These are phyloP conservation scores for Distichodus sexfasciatus DNA, from an alignment of 2,797 vertebrate genomes.

Conservation along the genomic window DNA sequence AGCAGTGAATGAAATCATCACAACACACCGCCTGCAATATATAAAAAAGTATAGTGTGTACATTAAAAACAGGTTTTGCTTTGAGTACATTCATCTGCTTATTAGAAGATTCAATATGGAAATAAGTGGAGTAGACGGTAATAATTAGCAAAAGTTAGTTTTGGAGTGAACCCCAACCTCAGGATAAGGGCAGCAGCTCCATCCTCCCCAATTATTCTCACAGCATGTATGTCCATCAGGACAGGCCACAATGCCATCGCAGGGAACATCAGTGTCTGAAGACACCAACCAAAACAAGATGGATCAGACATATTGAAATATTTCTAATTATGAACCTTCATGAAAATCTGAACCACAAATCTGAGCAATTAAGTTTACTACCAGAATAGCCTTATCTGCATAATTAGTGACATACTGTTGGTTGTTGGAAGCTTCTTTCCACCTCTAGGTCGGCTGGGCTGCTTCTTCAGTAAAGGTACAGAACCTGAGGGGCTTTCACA, in stretches of 20 bases:
- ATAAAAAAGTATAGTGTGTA: background rate
- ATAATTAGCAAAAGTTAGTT: no score
- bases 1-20: constrained; percentile 56
- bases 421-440: background rate
- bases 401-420: background rate
- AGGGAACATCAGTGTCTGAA: constrained; percentile 48
- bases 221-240: constrained; percentile 73
- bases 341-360: background rate
- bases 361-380: no score
- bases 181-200: constrained; percentile 76
- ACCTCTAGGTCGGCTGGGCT: constrained; percentile 6
- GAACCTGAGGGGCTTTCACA: constrained; percentile 43
- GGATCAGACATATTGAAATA: background rate
- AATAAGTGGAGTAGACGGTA: background rate
- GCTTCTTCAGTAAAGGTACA: constrained; percentile 46
- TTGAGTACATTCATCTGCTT: no score
- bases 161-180: no score
- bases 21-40: constrained; percentile 57
- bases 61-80: no score
- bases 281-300: background rate
- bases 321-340: no score
- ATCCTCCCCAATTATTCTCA: constrained; percentile 46
- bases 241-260: constrained; percentile 53
- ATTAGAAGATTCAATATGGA: background rate
- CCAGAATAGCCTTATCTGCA: no score